Evolutionary conservation across 2,113 vertebrate species (phyloP).

Genomic region (Mola mola): DNA sequence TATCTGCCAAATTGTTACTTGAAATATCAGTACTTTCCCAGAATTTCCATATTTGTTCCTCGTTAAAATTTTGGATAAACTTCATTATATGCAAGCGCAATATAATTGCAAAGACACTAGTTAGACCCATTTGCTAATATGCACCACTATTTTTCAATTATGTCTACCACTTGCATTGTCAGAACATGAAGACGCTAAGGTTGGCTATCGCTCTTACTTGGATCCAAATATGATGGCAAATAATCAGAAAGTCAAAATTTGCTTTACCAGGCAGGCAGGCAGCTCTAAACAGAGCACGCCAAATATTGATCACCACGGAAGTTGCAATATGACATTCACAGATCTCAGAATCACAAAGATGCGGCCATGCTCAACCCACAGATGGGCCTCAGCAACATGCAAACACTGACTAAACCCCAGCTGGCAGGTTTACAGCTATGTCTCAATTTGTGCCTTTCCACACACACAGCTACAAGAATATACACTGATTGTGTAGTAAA

Average conservation of each 20-base stretch:
- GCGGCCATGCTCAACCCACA: no score
- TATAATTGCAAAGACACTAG: no score
- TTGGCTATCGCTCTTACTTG: no score
- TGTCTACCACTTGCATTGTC: no score
- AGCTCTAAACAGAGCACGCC: neutral
- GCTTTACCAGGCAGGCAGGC: neutral
- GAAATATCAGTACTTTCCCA: no score
- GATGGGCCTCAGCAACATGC: neutral
- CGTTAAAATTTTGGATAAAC: no score
- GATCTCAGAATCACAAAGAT: neutral
- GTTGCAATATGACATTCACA: neutral
- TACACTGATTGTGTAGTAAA: neutral
- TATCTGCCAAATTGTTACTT: no score
- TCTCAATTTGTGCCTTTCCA: neutral
- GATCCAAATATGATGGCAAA: neutral
- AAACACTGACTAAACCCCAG: neutral
- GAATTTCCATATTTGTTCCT: no score
- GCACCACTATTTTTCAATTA: no score
- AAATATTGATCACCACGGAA: neutral
- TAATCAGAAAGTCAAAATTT: neutral
- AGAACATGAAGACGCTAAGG: no score
- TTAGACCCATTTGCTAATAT: no score
- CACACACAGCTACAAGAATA: neutral
- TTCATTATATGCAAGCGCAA: no score
- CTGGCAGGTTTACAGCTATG: neutral